A percentile compares a stretch with the other conserved stretches of the same genome.
phyloP scores from a whole-genome alignment of 92 coral and sea anemone genomes.

The Ricordea florida region DNA sequence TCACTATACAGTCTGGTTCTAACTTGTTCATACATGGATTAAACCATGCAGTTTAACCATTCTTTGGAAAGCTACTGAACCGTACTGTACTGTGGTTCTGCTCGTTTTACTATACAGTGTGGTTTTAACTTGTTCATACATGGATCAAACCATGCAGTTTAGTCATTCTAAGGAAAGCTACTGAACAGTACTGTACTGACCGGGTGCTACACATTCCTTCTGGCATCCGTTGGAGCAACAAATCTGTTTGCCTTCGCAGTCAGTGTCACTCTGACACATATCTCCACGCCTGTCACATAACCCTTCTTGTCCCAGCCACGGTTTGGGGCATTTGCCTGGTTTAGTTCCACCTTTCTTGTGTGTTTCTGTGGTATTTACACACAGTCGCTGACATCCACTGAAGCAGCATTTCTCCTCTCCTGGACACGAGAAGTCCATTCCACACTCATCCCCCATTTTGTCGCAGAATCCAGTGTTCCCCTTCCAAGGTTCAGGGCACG shows the following conservation, averaged over 20 bases:
- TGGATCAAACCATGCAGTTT: no score
- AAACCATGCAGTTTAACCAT: no score
- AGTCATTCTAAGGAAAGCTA: background rate
- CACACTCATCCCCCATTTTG: conserved; percentile 63
- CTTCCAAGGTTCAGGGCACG: conserved; percentile 75
- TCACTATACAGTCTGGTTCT: no score
- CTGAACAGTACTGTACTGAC: background rate
- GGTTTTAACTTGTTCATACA: no score
- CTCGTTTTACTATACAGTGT: no score
- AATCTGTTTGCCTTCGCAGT: conserved; percentile 36
- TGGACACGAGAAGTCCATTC: conserved; percentile 49
- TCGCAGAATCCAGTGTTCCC: conserved; percentile 74
- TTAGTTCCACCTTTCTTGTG: conserved; percentile 21
- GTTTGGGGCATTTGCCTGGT: conserved; percentile 65
- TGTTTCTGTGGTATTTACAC: conserved; percentile 46
- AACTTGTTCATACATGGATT: no score
- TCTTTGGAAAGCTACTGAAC: no score
- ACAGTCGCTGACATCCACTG: conserved; percentile 77
- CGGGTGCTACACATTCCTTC: conserved; percentile 64
- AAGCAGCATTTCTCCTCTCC: conserved; percentile 65
- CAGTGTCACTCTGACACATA: conserved; percentile 54
- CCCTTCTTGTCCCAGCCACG: conserved; percentile 74
- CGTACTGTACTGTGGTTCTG: no score
- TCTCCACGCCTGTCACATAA: conserved; percentile 72
- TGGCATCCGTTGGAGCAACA: conserved; percentile 88